These are phyloP conservation scores for Sebastiscus albofasciatus DNA, from an alignment of 2,797 vertebrate species.

Conservation along the genomic window DNA sequence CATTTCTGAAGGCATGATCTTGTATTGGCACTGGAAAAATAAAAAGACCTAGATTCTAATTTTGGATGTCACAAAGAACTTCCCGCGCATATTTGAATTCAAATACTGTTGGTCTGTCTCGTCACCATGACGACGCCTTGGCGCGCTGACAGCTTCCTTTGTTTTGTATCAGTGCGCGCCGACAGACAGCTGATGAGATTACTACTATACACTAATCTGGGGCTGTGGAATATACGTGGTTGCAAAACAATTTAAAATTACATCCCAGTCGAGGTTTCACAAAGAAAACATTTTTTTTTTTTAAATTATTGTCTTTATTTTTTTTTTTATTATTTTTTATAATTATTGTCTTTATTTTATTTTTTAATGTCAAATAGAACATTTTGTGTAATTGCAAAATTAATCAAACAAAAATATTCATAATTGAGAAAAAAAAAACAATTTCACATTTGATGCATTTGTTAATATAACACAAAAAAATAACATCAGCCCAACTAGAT, in stretches of 20 bases:
- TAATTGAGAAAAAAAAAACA: background rate
- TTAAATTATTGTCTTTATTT: background rate
- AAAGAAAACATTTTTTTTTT: no score
- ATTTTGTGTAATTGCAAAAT: background rate
- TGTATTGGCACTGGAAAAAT: no score
- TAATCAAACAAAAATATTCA: background rate
- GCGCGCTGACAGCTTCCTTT: conserved; percentile 84
- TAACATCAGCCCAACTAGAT: no score
- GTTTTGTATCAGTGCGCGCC: conserved; percentile 78
- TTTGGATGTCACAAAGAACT: conserved; percentile 30
- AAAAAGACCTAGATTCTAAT: background rate
- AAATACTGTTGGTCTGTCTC: conserved; percentile 64
- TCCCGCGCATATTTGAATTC: conserved; percentile 89
- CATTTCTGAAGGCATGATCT: background rate
- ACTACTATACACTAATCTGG: conserved; percentile 51
- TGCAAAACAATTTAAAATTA: background rate
- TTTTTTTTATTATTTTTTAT: background rate
- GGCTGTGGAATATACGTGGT: background rate
- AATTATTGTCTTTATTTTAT: background rate
- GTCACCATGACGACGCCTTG: conserved; percentile 74
- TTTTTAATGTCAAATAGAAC: background rate
- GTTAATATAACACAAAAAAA: background rate
- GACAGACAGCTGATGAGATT: conserved; percentile 72
- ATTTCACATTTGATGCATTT: background rate
- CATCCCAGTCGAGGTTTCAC: rapidly evolving